Evolutionary conservation across 1,140 invertebrate genomes (phyloP).

Genomic region (Forficula auricularia): DNA sequence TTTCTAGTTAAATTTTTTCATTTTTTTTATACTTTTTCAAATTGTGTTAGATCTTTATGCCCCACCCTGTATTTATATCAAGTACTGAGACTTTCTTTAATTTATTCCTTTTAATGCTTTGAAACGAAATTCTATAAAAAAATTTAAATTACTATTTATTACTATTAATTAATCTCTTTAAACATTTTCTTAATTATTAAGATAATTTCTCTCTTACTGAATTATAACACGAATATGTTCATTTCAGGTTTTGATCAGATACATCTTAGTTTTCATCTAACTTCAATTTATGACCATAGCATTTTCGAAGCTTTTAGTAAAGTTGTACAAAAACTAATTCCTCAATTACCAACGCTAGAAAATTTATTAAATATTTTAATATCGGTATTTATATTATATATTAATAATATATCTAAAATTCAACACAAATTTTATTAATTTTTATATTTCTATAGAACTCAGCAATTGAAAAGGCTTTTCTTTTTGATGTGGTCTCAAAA

Average conservation of each 20-base stretch:
- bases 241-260: slow-evolving; percentile 56
- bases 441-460: slow-evolving; percentile 59
- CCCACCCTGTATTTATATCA: too few relatives aligned
- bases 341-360: slow-evolving; percentile 89
- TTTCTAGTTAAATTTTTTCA: too few relatives aligned
- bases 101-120: too few relatives aligned
- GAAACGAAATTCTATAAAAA: too few relatives aligned
- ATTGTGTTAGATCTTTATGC: too few relatives aligned
- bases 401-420: slow-evolving; percentile 6
- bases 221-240: too few relatives aligned
- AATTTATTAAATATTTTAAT: slow-evolving; percentile 98
- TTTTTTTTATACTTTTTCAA: too few relatives aligned
- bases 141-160: too few relatives aligned
- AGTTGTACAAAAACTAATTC: slow-evolving; percentile 98
- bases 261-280: slow-evolving; percentile 88
- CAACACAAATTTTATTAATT: slow-evolving; percentile 1
- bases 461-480: slow-evolving; percentile 92
- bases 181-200: too few relatives aligned
- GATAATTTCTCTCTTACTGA: too few relatives aligned
- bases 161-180: too few relatives aligned
- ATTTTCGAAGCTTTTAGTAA: slow-evolving; percentile 99
- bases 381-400: slow-evolving; percentile 42
- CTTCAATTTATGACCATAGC: slow-evolving; percentile 98
- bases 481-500: slow-evolving; percentile 97
- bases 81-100: too few relatives aligned